These are phyloP conservation scores for Nautilus pompilius DNA, from an alignment of 1,140 invertebrate species.

Conservation along the genomic window DNA sequence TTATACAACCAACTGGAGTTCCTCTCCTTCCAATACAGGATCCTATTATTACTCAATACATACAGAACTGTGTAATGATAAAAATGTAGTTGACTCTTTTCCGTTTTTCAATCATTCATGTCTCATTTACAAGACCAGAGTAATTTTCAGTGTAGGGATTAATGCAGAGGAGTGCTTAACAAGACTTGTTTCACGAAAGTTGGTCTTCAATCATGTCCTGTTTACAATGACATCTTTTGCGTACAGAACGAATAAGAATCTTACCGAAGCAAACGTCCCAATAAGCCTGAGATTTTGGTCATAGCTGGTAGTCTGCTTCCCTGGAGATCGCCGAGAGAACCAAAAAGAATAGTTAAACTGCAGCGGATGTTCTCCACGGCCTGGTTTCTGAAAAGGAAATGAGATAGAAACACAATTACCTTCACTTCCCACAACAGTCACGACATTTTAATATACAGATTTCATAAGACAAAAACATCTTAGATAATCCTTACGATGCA, in stretches of 20 bases:
- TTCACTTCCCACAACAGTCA: too few relatives aligned
- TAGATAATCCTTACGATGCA: too few relatives aligned
- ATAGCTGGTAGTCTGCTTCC: conserved; percentile 65
- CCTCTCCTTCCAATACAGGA: too few relatives aligned
- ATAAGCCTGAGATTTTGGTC: conserved; percentile 78
- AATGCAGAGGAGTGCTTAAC: neutral
- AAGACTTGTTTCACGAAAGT: neutral
- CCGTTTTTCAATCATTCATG: neutral
- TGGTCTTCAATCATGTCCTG: neutral
- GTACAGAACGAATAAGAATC: conserved; percentile 12
- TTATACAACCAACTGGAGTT: too few relatives aligned
- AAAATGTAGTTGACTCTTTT: neutral
- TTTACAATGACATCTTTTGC: neutral
- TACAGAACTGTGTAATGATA: neutral
- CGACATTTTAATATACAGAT: too few relatives aligned
- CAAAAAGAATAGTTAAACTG: conserved; percentile 88
- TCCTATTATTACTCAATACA: too few relatives aligned
- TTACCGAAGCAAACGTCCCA: conserved; percentile 62
- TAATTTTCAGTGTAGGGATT: neutral
- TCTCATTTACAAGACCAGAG: neutral
- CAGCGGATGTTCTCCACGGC: conserved; percentile 76
- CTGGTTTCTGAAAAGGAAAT: conserved; percentile 36
- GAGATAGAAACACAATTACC: neutral
- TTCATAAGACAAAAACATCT: too few relatives aligned
- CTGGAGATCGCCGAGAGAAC: conserved; percentile 75